Conservation (phyloP, 2,888 invertebrate species). For the Oxystoma pomonae region DNA sequence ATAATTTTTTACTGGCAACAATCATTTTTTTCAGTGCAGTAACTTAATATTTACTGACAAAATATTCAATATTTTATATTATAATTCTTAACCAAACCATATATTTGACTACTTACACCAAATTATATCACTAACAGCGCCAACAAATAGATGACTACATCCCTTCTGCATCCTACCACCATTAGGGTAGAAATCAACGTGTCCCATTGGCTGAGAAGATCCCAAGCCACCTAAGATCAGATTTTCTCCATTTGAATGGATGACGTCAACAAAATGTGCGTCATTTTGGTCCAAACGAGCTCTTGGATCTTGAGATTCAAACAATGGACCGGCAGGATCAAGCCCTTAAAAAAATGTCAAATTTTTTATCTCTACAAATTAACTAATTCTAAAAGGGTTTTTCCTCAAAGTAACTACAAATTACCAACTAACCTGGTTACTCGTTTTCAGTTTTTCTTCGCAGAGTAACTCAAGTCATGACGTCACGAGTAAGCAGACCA, state of each 20-base stretch:
- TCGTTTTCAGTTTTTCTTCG: too few species aligned
- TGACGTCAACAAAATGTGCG: slow-evolving; percentile 87
- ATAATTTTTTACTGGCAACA: too few species aligned
- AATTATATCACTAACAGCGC: slow-evolving; percentile 85
- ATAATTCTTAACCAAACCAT: too few species aligned
- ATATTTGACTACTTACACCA: slow-evolving; percentile 83
- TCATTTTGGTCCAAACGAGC: slow-evolving; percentile 81
- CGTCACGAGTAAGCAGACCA: too few species aligned
- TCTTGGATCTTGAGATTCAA: slow-evolving; percentile 83
- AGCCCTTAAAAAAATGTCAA: slow-evolving; percentile 56
- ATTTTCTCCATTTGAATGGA: slow-evolving; percentile 91
- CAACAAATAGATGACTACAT: slow-evolving; percentile 87
- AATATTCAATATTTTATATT: too few species aligned
- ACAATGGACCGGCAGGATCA: slow-evolving; percentile 88
- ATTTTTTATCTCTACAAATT: too few species aligned
- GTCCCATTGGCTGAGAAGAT: slow-evolving; percentile 88
- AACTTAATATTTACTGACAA: too few species aligned
- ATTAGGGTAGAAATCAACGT: slow-evolving; percentile 90
- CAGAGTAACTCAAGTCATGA: too few species aligned
- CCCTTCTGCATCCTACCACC: slow-evolving; percentile 90
- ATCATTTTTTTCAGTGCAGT: too few species aligned
- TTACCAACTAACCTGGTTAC: too few species aligned
- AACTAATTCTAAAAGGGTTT: too few species aligned
- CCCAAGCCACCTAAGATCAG: slow-evolving; percentile 80
- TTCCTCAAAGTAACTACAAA: too few species aligned